Base-by-base conservation (phyloP, 2,113 vertebrate genomes). In the Falcunculus frontatus region DNA sequence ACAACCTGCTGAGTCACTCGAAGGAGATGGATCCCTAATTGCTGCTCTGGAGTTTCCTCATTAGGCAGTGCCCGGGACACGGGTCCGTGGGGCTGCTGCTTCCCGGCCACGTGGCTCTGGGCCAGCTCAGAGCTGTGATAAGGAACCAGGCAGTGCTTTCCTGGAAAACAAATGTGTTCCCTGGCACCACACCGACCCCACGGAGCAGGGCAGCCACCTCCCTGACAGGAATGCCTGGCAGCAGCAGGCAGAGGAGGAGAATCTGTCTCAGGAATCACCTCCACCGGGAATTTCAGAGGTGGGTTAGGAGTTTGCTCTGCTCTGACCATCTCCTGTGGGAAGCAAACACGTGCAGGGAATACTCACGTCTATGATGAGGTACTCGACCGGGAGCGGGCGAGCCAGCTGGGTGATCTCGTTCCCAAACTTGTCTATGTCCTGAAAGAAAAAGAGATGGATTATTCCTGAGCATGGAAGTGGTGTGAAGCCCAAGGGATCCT, bases 351-450 rank as follows among this genome's bases (percentile, higher is more conserved):
- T 42, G 50, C 53, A 47, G 10, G 3, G 25, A 42, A 49, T 73
- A 98, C 99, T 99, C 85, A 99, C 99, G 0, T 99, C 99, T 91
- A 99, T 99, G 97, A 99, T 99, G 16, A 99, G 98, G 91, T 99
- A 99, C 97, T 99, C 99, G 53, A 99, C 99, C 1, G 99, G 99
- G 53, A 99, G 98, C 6, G 99, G 99, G 35, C 99, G 99, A 42
- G 99, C 99, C 91, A 99, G 98, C 96, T 99, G 99, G 3, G 99
- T 99, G 96, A 99, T 99, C 91, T 99, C 99, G 1, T 99, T 99
- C 76, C 99, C 99, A 97, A 99, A 99, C 95, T 99, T 99, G 98
- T 99, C 99, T 97, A 98, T 98, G 95, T 99, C 99, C 99, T 99
- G 97, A 39, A 98, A 98, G 33, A 77, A 83, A 60, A 90, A 74